Evolutionary conservation across 2,888 invertebrate species (phyloP), one percentile per base, ranked within the genome.

Genomic region (Chorisops tibialis): DNA sequence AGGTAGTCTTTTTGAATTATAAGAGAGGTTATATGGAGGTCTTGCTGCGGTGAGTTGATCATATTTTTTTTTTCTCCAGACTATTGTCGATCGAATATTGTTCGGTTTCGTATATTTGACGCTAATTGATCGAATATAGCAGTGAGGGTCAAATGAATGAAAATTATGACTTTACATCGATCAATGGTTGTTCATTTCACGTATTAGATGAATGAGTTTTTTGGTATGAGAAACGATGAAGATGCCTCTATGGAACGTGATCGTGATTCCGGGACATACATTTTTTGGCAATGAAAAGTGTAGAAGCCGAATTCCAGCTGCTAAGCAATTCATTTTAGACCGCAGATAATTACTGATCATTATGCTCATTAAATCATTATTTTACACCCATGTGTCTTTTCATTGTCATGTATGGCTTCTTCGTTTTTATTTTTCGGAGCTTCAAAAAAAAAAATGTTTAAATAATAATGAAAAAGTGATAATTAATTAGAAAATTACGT

Each of bases 371-470:
- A 56, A 56, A 56, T 56, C 43, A 43, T 56, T 56, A 56, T 56
- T 56, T 56, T 56, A 56, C 56, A 56, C 56, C 56, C 45, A 56
- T 56, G 56, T 56, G 56, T 56, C 56, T 56, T 56, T 30, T 37
- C 37, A 39, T 52, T 52, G 43, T 56, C 30, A 18, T 30, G 35
- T 54, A 30, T 30, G 30, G 30, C 1, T 7, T 30, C 5, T 30
- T 30, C 30, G 30, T 5, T 30, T 30, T n/a, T n/a, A n/a, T 30
- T 30, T 30, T 30, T 24, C 24, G 24, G 24, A 24, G 24, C 7
- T 2, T 30, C 1, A 2, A 30, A 9, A 30, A 30, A 30, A 24
- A 24, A 30, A 30, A 30, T 30, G 5, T 5, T 30, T 30, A 30
- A 30, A 30, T 30, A 30, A 7, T 30, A 30, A 30, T 30, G 24